These are phyloP conservation scores for Ctenochaetus hawaiiensis DNA, from an alignment of 2,797 vertebrate genomes.

Conservation along the genomic window DNA sequence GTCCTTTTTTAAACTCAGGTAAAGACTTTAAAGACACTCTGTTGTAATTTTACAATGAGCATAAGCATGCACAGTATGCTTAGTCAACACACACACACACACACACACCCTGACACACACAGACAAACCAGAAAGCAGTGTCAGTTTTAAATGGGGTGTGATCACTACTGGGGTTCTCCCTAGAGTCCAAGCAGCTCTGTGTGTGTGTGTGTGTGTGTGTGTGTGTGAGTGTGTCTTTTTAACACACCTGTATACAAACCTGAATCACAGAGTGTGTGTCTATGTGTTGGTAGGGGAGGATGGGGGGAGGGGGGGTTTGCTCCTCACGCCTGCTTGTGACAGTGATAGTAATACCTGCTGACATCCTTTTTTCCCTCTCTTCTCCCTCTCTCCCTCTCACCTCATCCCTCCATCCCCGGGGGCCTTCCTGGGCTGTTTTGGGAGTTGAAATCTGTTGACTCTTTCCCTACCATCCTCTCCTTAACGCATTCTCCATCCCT, in stretches of 20 bases:
- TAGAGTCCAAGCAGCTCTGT: conserved; percentile 41
- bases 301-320: conserved; percentile 12
- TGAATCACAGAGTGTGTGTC: conserved; percentile 23
- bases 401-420: conserved; percentile 77
- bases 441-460: conserved; percentile 86
- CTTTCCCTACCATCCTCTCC: conserved; percentile 76
- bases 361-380: conserved; percentile 78
- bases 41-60: conserved; percentile 21
- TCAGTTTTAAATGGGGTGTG: conserved; percentile 54
- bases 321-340: conserved; percentile 78
- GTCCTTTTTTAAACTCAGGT: conserved; percentile 3
- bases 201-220: not conserved
- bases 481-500: conserved; percentile 75
- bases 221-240: conserved; percentile 16
- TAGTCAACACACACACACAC: conserved; percentile 24
- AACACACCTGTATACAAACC: conserved; percentile 58
- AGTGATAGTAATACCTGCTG: conserved; percentile 86
- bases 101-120: conserved; percentile 27
- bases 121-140: conserved; percentile 22
- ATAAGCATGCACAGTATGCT: conserved; percentile 17
- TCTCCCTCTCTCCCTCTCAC: conserved; percentile 63
- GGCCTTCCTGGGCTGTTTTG: conserved; percentile 76
- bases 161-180: conserved; percentile 58
- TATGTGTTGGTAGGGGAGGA: conserved; percentile 11
- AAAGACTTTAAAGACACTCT: not conserved